Conservation (phyloP, 2,888 invertebrate species). For the Psylliodes chrysocephalus region DNA sequence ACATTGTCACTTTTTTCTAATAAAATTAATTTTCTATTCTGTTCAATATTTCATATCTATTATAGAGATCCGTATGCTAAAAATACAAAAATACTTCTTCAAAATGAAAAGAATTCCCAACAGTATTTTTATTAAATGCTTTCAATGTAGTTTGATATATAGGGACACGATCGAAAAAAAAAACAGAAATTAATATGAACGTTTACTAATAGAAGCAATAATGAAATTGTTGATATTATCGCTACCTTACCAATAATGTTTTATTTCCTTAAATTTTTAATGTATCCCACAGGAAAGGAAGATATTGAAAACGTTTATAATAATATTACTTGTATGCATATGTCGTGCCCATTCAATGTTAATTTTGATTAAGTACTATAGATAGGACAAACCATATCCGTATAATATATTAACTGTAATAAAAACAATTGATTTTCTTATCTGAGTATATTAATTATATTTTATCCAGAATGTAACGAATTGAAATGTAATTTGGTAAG, state of each 20-base stretch:
- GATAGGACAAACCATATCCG: slow-evolving; percentile 18
- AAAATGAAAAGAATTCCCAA: background rate
- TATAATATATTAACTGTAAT: slow-evolving; percentile 27
- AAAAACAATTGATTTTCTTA: slow-evolving; percentile 34
- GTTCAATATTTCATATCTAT: too few relatives aligned
- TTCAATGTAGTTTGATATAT: background rate
- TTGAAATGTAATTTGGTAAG: slow-evolving; percentile 17
- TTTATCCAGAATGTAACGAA: slow-evolving; percentile 1
- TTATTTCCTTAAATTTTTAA: slow-evolving; percentile 48
- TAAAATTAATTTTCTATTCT: too few relatives aligned
- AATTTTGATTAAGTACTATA: slow-evolving; percentile 32
- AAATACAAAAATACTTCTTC: too few relatives aligned
- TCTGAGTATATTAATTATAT: slow-evolving; percentile 20
- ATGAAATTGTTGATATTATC: slow-evolving; percentile 52
- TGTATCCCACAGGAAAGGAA: slow-evolving; percentile 24
- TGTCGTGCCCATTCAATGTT: slow-evolving; percentile 29
- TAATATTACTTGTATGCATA: slow-evolving; percentile 31
- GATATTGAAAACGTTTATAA: slow-evolving; percentile 26
- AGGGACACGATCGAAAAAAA: slow-evolving; percentile 5
- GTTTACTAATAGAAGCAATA: slow-evolving; percentile 42
- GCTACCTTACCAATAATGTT: slow-evolving; percentile 43
- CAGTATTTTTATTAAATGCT: background rate
- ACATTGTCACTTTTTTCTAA: too few relatives aligned
- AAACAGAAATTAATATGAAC: slow-evolving; percentile 25
- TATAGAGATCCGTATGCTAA: too few relatives aligned